Conservation (phyloP, 2,888 invertebrate genomes). For the Geotrupes spiniger region DNA sequence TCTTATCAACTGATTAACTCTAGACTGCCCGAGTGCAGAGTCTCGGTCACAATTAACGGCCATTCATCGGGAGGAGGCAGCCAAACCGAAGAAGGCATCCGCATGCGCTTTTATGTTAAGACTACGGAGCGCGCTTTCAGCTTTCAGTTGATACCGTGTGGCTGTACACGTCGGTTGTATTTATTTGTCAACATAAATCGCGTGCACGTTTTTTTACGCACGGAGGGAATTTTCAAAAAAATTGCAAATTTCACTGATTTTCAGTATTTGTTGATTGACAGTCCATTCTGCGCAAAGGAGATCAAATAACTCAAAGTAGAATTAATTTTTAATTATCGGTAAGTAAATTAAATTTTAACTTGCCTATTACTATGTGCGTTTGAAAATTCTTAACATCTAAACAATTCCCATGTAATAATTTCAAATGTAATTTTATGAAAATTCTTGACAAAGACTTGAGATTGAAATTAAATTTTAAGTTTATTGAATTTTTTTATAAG, state of each 20-base stretch:
- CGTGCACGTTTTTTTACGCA: conserved; percentile 7
- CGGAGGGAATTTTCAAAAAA: too few relatives aligned
- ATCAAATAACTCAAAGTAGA: background rate
- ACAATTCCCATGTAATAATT: too few relatives aligned
- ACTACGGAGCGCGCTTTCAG: conserved; percentile 40
- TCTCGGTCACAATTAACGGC: conserved; percentile 43
- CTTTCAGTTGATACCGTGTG: conserved; percentile 43
- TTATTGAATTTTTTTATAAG: too few relatives aligned
- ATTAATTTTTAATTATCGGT: background rate
- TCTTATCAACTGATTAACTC: conserved; percentile 45
- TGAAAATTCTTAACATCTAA: too few relatives aligned
- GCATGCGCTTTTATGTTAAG: conserved; percentile 40
- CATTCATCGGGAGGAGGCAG: conserved; percentile 38
- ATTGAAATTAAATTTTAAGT: too few relatives aligned
- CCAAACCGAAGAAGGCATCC: conserved; percentile 35
- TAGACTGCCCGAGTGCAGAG: conserved; percentile 37
- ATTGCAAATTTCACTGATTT: too few relatives aligned
- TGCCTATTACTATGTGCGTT: too few relatives aligned
- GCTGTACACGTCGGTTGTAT: too few relatives aligned
- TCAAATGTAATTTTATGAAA: too few relatives aligned
- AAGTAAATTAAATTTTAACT: conserved; percentile 11
- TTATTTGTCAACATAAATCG: conserved; percentile 10
- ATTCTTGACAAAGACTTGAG: too few relatives aligned
- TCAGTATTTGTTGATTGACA: too few relatives aligned
- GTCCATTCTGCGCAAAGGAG: background rate